phyloP scores from a whole-genome alignment of 2,797 vertebrate species.

The Enteromius treurensis region DNA sequence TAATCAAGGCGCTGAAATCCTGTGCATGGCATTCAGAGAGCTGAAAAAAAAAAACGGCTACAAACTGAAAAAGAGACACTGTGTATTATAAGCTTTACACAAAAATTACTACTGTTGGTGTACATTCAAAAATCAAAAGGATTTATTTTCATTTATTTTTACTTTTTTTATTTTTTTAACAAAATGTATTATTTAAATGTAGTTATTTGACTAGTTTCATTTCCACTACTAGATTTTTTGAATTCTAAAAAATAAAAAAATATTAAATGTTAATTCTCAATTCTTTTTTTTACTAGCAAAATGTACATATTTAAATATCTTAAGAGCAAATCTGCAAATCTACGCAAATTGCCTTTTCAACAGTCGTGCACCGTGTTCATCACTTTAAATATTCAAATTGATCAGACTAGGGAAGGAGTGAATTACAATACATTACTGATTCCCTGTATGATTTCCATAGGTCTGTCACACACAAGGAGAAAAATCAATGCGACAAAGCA shows the following conservation, averaged over 20 bases:
- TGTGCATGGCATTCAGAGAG: conserved; percentile 60
- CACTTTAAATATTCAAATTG: conserved; percentile 75
- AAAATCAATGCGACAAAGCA: conserved; percentile 67
- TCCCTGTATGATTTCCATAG: conserved; percentile 63
- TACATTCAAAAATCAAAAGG: not conserved
- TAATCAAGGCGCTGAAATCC: conserved; percentile 68
- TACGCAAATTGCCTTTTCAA: not conserved
- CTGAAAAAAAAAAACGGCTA: conserved; percentile 69
- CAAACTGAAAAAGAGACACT: conserved; percentile 63
- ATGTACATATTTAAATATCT: conserved; percentile 23
- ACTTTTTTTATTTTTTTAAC: not conserved
- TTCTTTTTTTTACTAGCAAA: conserved; percentile 8
- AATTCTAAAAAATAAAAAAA: not conserved
- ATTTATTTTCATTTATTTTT: not conserved
- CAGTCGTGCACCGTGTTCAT: conserved; percentile 45
- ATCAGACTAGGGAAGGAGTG: conserved; percentile 65
- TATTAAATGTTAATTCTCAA: not conserved
- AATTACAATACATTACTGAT: conserved; percentile 76
- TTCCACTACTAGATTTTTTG: not conserved
- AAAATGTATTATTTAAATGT: not conserved
- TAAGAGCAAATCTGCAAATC: not conserved
- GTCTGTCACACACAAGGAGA: conserved; percentile 70
- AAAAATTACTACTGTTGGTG: not conserved
- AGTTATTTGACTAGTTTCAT: not conserved
- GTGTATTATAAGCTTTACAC: not conserved